These are phyloP conservation scores for Caenorhabditis zanzibari DNA, from an alignment of 2,888 invertebrate species.

Conservation along the genomic window DNA sequence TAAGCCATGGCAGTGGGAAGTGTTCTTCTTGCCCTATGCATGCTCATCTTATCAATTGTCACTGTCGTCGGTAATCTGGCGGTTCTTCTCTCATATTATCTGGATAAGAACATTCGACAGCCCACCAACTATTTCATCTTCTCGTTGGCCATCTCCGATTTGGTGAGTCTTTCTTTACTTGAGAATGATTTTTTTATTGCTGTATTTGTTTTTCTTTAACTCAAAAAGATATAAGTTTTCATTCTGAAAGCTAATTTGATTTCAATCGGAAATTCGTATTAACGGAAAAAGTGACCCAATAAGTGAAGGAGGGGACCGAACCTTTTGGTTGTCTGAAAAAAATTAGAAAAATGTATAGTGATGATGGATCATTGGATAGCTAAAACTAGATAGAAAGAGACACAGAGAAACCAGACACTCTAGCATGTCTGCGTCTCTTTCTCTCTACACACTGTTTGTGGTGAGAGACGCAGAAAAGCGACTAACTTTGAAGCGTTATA, in stretches of 20 bases:
- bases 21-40: conserved; percentile 68
- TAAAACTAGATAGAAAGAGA: no score
- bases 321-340: conserved; percentile 3
- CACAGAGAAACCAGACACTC: no score
- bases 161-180: conserved; percentile 74
- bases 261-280: conserved; percentile 54
- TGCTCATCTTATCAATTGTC: conserved; percentile 78
- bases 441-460: no score
- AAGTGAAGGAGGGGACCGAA: no score
- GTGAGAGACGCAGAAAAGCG: no score
- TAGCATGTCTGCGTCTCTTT: no score
- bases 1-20: conserved; percentile 60
- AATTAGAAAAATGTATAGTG: background rate
- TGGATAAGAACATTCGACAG: conserved; percentile 87
- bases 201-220: conserved; percentile 1
- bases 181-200: background rate
- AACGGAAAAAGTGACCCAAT: conserved; percentile 6
- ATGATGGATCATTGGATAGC: background rate
- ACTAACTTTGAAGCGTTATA: no score
- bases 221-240: background rate
- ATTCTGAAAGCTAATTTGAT: conserved; percentile 5
- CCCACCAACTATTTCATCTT: conserved; percentile 99
- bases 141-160: conserved; percentile 93
- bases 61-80: conserved; percentile 90
- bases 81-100: conserved; percentile 82